Evolutionary conservation across 1,140 invertebrate species (phyloP), one percentile per base, ranked within the genome.

Genomic region (Drosophila novamexicana): DNA sequence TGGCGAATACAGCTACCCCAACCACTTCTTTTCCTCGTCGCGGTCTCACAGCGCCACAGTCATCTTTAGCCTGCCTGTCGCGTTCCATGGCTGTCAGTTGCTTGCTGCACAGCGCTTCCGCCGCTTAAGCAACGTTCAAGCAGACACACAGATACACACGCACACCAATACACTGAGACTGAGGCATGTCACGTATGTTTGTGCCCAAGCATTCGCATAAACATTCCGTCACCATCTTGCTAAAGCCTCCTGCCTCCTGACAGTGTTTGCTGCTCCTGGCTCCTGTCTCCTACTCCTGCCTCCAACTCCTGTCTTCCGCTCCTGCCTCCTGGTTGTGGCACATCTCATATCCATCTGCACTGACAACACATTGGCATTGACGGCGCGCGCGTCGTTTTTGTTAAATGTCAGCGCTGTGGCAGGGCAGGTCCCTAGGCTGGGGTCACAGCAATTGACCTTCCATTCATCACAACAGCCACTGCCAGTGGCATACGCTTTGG

Each of bases 381-480:
- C 84, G 77, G 80, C 22, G 58, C 66, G 63, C 69, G 84, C 84
- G 77, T 88, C 75, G 82, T 75, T 79, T 88, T 70, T 42, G 84
- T 84, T 88, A 89, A 88, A 88, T 88, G 84, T 88, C 83, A 88
- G 67, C 67, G 37, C 44, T 42, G 64, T 70, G 44, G 66, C 42
- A 61, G 66, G 44, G 40, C 56, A 56, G 59, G 53, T 62, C 63
- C 58, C 69, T 66, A 14, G 54, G 59, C 70, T 59, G 66, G 80
- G 84, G 73, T 89, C 84, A 89, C 65, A 80, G 70, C 84, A 89
- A 89, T 89, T 89, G 84, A 89, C 84, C 84, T 89, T 89, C 84
- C 77, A 89, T 89, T 84, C 84, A 89, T 89, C 84, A 89, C 42
- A 61, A 44, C 14, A 16, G 39, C 45, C 45, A 10, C 47, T 9